Evolutionary conservation across 2,888 invertebrate species (phyloP).

Genomic region (Salpingus planirostris): DNA sequence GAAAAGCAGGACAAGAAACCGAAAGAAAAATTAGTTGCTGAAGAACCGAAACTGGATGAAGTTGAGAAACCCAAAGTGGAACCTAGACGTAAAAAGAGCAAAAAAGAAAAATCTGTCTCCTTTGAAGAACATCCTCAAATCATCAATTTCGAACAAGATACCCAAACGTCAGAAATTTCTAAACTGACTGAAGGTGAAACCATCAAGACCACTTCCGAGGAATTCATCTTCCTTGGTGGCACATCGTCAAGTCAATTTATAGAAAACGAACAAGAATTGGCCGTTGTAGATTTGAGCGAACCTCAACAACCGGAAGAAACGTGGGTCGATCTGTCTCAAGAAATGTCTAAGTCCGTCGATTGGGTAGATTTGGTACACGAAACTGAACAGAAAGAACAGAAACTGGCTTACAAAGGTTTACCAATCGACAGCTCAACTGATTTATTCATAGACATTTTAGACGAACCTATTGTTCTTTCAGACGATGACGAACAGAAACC

Average conservation of each 20-base stretch:
- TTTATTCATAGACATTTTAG: no score
- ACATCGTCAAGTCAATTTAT: no score
- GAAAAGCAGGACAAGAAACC: constrained; percentile 3
- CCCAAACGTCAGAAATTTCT: constrained; percentile 11
- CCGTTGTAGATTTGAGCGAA: constrained; percentile 4
- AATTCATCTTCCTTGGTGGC: no score
- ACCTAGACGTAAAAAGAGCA: constrained; percentile 18
- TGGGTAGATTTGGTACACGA: no score
- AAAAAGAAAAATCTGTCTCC: constrained; percentile 33
- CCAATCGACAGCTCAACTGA: no score
- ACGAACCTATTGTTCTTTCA: no score
- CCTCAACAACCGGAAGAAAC: neutral
- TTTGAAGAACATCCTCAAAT: constrained; percentile 34
- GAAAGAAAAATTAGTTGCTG: no score
- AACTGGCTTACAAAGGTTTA: no score
- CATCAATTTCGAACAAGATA: constrained; percentile 20
- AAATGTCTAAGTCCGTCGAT: no score
- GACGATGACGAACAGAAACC: no score
- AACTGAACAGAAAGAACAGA: neutral
- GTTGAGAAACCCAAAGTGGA: constrained; percentile 1
- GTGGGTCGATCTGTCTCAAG: no score
- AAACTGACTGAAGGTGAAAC: constrained; percentile 7
- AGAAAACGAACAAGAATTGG: constrained; percentile 4
- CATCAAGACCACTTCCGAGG: neutral
- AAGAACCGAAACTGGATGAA: neutral